These are phyloP conservation scores for Hypotaenidia philippensis DNA, from an alignment of 2,797 vertebrate species.

Conservation along the genomic window DNA sequence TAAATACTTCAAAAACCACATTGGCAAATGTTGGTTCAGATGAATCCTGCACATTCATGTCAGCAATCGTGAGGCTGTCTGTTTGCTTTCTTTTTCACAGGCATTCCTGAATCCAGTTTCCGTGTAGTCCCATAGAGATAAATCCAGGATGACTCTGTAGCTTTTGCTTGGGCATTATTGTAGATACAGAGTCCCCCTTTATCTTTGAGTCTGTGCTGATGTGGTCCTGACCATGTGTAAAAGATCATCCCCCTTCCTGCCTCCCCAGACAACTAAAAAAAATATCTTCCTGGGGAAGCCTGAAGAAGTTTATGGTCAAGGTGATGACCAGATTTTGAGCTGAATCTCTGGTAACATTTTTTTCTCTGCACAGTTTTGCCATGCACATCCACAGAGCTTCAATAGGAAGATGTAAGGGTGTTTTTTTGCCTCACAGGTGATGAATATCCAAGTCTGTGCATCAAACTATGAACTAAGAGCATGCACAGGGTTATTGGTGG, in stretches of 20 bases:
- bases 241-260: neutral
- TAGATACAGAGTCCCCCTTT: neutral
- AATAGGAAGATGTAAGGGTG: neutral
- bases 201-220: neutral
- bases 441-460: neutral
- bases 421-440: neutral
- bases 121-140: neutral
- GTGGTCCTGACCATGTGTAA: neutral
- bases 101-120: neutral
- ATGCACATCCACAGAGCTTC: neutral
- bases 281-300: neutral
- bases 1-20: conserved; percentile 31
- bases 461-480: neutral
- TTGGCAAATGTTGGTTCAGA: neutral
- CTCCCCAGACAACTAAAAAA: neutral
- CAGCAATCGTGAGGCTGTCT: neutral
- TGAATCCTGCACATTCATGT: neutral
- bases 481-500: neutral
- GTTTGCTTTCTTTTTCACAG: conserved; percentile 20
- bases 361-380: neutral
- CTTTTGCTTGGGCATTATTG: neutral
- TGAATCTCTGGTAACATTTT: neutral
- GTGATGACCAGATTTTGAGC: neutral
- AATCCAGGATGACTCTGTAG: neutral
- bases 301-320: neutral